phyloP scores from a whole-genome alignment of 1,140 invertebrate genomes.

The Geopemphigus sp. region DNA sequence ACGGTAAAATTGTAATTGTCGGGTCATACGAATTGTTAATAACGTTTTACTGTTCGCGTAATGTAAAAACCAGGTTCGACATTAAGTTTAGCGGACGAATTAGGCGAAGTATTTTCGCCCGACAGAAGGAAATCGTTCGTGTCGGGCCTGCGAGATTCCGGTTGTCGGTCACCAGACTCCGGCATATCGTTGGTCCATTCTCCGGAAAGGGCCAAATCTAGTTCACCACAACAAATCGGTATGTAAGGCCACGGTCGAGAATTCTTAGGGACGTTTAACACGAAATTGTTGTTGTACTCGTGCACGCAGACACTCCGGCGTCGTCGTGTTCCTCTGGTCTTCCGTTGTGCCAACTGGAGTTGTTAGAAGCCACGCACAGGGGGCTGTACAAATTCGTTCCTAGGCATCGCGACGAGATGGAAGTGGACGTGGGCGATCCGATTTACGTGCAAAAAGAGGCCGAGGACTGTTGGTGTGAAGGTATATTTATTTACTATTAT shows the following conservation, averaged over 20 bases:
- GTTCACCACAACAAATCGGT: conserved; percentile 63
- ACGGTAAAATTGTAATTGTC: background rate
- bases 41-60: background rate
- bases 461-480: conserved; percentile 97
- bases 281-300: conserved; percentile 49
- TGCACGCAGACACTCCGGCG: conserved; percentile 58
- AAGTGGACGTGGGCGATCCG: conserved; percentile 95
- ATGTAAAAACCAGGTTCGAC: conserved; percentile 50
- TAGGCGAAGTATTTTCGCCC: conserved; percentile 51
- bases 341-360: conserved; percentile 76
- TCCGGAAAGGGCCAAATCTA: conserved; percentile 78
- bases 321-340: conserved; percentile 65
- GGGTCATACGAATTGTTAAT: no score
- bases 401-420: conserved; percentile 90
- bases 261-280: background rate
- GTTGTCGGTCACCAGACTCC: conserved; percentile 63
- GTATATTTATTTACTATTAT: conserved; percentile 55
- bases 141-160: conserved; percentile 8
- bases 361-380: conserved; percentile 91
- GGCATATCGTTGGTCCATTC: conserved; percentile 87
- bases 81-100: conserved; percentile 53
- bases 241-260: background rate
- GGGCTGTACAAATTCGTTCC: conserved; percentile 94
- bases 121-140: conserved; percentile 42
- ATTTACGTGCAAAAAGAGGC: conserved; percentile 95